A percentile compares a stretch with the other conserved stretches of the same genome.
Evolutionary conservation across 2,888 invertebrate species (phyloP).

Genomic region (Sinopyrophorus schimmeli): DNA sequence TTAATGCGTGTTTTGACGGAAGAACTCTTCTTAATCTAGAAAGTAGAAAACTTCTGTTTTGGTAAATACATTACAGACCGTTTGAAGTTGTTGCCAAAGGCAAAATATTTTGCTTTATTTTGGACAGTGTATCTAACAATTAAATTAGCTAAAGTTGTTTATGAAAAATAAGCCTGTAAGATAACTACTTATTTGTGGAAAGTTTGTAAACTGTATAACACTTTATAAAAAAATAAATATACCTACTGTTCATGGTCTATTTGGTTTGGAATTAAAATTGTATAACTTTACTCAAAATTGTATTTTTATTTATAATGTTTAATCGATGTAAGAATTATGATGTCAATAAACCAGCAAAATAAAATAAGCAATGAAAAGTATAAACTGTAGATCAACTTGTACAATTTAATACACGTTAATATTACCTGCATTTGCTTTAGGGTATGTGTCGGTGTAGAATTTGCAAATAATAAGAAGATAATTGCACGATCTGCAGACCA

Average conservation of each 20-base stretch:
- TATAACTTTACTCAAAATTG: slow-evolving; percentile 7
- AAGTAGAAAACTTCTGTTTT: too few species aligned
- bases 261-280: too few species aligned
- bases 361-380: background rate
- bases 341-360: background rate
- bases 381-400: slow-evolving; percentile 3
- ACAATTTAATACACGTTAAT: background rate
- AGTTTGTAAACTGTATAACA: too few species aligned
- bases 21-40: too few species aligned
- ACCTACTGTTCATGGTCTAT: too few species aligned
- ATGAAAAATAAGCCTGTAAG: background rate
- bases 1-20: too few species aligned
- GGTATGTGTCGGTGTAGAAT: slow-evolving; percentile 5
- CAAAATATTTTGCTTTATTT: slow-evolving; percentile 11
- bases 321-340: background rate
- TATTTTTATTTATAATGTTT: background rate
- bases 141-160: background rate
- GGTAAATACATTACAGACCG: too few species aligned
- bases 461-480: slow-evolving; percentile 3
- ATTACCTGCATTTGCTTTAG: slow-evolving; percentile 5
- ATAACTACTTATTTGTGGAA: too few species aligned
- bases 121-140: slow-evolving; percentile 9
- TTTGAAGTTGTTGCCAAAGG: slow-evolving; percentile 21
- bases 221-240: too few species aligned
- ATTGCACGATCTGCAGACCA: slow-evolving; percentile 3